Percentiles rank a stretch among this genome's conserved stretches.
phyloP scores from a whole-genome alignment of 2,113 vertebrate species.

The Tragulus kanchil region DNA sequence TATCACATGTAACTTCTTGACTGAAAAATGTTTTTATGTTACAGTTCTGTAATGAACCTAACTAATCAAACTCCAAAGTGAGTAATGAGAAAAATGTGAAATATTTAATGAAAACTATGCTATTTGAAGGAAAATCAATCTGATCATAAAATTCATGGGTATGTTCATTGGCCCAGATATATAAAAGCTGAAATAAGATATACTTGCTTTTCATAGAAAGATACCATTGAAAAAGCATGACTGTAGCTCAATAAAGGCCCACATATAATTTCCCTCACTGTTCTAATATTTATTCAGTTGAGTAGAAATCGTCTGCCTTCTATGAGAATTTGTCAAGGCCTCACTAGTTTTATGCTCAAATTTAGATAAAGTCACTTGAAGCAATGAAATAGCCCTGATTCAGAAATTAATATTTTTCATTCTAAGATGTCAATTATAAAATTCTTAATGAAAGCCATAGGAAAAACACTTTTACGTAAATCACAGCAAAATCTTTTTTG shows the following conservation, averaged over 20 bases:
- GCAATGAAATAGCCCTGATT: background rate
- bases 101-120: constrained; percentile 7
- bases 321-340: background rate
- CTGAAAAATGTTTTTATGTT: constrained; percentile 55
- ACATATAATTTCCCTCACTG: background rate
- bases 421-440: constrained; percentile 33
- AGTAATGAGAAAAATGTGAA: constrained; percentile 65
- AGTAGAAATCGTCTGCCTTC: background rate
- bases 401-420: background rate
- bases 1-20: constrained; percentile 12
- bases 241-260: background rate
- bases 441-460: background rate
- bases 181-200: background rate
- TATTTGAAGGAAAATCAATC: constrained; percentile 57
- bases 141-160: constrained; percentile 10
- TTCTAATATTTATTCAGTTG: constrained; percentile 1
- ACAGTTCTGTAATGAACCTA: background rate
- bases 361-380: background rate
- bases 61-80: constrained; percentile 59
- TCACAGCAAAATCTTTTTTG: background rate
- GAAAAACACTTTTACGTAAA: background rate
- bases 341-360: background rate
- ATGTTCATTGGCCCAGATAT: constrained; percentile 28
- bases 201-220: constrained; percentile 46
- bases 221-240: background rate